Evolutionary conservation across 1,140 invertebrate genomes (phyloP), one percentile per base, ranked within the genome.

Genomic region (Drosophila auraria): DNA sequence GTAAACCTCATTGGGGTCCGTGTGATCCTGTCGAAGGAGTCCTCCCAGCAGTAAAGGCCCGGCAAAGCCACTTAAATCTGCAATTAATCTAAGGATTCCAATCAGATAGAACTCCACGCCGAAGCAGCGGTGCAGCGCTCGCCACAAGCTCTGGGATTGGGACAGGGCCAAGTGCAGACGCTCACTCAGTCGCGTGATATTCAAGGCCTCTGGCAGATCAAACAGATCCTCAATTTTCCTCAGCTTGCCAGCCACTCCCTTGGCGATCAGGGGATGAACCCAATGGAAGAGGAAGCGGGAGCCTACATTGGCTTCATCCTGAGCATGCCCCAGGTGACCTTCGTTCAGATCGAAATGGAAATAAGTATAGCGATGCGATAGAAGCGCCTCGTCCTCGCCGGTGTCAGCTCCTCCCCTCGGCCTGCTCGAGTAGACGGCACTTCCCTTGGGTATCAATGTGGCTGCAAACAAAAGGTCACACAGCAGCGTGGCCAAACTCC

Each of bases 31-130:
- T 5, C 58, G 63, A 3, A 93, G 69, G 4, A 93, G 65, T 27
- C 86, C 89, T 27, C 92, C 92, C 25, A 99, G 94, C 15, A 99
- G 93, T 44, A 99, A 93, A 0, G 99, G 99, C 2, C 97, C 97
- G 53, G 96, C 95, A 94, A 99, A 99, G 17, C 96, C 96, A 40
- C 96, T 94, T 69, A 95, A 94, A 93, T 99, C 98, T 4, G 96
- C 95, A 5, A 97, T 87, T 30, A 99, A 94, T 93, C 98, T 98
- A 4, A 99, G 92, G 68, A 99, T 92, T 33, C 98, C 99, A 89
- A 99, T 95, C 17, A 95, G 94, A 87, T 98, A 98, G 94, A 99
- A 99, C 91, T 98, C 96, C 63, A 95, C 91, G 25, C 97, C 98
- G 93, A 98, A 99, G 80, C 96, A 96, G 64, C 94, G 94, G 89